Conservation (phyloP, 2,888 invertebrate species). For the Cryptocephalus primarius region DNA sequence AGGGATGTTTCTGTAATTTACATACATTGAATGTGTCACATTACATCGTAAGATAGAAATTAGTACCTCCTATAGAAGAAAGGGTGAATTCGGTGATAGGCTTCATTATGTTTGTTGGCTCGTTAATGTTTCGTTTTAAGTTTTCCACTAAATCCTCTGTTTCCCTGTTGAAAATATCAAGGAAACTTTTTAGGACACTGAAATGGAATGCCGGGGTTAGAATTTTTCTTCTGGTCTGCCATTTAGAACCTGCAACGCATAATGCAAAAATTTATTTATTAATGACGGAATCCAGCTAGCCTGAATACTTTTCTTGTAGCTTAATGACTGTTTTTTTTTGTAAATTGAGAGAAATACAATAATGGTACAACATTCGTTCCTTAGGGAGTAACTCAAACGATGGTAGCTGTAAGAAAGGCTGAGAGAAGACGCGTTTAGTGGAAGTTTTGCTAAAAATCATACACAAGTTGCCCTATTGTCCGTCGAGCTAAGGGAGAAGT, state of each 20-base stretch:
- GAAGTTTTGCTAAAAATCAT: too few species aligned
- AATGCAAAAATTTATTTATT: background rate
- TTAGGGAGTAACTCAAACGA: too few species aligned
- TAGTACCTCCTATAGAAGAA: constrained; percentile 6
- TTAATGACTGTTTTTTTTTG: too few species aligned
- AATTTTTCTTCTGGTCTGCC: constrained; percentile 15
- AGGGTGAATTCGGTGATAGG: constrained; percentile 6
- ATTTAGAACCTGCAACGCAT: constrained; percentile 13
- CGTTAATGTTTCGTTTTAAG: background rate
- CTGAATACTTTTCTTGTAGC: too few species aligned
- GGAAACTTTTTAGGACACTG: constrained; percentile 14
- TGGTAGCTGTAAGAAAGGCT: too few species aligned
- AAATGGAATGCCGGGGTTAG: constrained; percentile 19
- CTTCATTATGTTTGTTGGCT: constrained; percentile 5
- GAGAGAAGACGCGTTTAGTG: too few species aligned
- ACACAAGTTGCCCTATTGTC: too few species aligned
- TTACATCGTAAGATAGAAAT: too few species aligned
- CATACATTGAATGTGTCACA: background rate
- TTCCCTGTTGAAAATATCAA: constrained; percentile 15
- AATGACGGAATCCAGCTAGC: too few species aligned
- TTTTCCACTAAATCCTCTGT: constrained; percentile 4
- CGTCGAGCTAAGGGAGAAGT: too few species aligned
- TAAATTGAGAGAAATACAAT: too few species aligned
- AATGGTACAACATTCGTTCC: too few species aligned
- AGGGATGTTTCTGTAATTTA: constrained; percentile 7